These are phyloP conservation scores for Dicentrarchus labrax DNA, from an alignment of 2,113 vertebrate genomes.

Conservation along the genomic window DNA sequence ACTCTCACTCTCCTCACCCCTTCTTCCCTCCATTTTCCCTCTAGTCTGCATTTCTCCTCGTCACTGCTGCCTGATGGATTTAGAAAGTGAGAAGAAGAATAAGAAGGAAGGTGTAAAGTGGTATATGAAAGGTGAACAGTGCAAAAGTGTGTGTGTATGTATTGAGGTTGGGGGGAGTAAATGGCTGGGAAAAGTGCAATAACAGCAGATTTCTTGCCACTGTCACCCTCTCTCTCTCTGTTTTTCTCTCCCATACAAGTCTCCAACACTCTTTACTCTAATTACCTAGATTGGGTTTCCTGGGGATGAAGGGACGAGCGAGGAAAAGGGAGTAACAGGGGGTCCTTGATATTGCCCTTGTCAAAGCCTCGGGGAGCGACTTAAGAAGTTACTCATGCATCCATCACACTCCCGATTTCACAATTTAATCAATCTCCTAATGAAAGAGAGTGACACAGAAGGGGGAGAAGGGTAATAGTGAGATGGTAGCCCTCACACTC, in stretches of 20 bases:
- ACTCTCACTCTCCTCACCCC: slow-evolving; percentile 30
- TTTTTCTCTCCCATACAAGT: slow-evolving; percentile 63
- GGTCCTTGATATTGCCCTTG: slow-evolving; percentile 84
- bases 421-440: slow-evolving; percentile 89
- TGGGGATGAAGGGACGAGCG: slow-evolving; percentile 68
- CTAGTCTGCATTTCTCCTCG: slow-evolving; percentile 72
- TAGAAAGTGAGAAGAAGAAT: slow-evolving; percentile 50
- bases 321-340: slow-evolving; percentile 47
- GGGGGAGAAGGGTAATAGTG: slow-evolving; percentile 41
- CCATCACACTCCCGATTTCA: slow-evolving; percentile 85
- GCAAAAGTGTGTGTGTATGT: slow-evolving; percentile 38
- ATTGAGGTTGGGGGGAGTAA: slow-evolving; percentile 17
- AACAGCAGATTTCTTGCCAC: slow-evolving; percentile 74
- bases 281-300: slow-evolving; percentile 88
- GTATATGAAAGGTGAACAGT: slow-evolving; percentile 51
- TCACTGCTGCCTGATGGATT: slow-evolving; percentile 61
- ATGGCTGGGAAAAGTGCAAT: slow-evolving; percentile 75
- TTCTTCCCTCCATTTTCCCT: slow-evolving; percentile 62
- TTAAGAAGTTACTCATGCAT: slow-evolving; percentile 84
- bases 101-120: slow-evolving; percentile 27
- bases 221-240: slow-evolving; percentile 36
- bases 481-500: slow-evolving; percentile 64
- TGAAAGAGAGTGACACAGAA: slow-evolving; percentile 76
- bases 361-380: slow-evolving; percentile 82
- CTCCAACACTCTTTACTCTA: slow-evolving; percentile 81